A percentile compares a stretch with the other conserved stretches of the same genome.
Evolutionary conservation across 2,888 invertebrate species (phyloP).

Genomic region (Drosophila paranaensis): DNA sequence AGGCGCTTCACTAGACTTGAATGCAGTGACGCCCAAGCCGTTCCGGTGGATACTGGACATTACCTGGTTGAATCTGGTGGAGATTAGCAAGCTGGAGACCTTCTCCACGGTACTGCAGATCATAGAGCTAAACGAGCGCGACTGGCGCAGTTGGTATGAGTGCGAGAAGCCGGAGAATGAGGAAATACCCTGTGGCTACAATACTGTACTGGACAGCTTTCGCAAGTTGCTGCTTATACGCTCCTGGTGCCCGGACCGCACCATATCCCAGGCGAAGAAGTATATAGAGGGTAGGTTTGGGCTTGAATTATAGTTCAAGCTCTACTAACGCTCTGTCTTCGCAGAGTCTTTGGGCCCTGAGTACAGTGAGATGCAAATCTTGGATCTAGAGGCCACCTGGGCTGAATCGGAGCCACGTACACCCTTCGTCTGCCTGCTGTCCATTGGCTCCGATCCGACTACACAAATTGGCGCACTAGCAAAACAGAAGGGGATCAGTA

Average conservation of each 20-base stretch:
- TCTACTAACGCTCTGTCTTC: not conserved
- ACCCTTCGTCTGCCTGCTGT: constrained; percentile 96
- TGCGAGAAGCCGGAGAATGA: constrained; percentile 97
- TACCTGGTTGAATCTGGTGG: constrained; percentile 97
- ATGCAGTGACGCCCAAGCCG: constrained; percentile 96
- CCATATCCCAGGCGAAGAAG: constrained; percentile 95
- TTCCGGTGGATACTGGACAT: constrained; percentile 98
- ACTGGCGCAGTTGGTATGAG: constrained; percentile 96
- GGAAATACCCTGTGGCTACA: constrained; percentile 95
- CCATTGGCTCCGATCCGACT: constrained; percentile 98
- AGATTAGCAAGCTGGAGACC: constrained; percentile 93
- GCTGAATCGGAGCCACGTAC: constrained; percentile 94
- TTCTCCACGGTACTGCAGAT: constrained; percentile 92
- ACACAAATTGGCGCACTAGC: constrained; percentile 95
- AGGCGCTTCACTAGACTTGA: constrained; percentile 96
- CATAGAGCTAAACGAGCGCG: constrained; percentile 93
- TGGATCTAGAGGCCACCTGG: constrained; percentile 96
- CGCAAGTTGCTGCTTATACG: constrained; percentile 94
- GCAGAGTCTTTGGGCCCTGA: constrained; percentile 93
- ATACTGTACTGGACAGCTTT: constrained; percentile 93
- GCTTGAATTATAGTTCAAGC: constrained; percentile 11
- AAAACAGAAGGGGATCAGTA: constrained; percentile 93
- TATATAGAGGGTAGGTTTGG: constrained; percentile 91
- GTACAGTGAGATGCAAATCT: constrained; percentile 95
- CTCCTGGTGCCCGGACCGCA: constrained; percentile 98